Evolutionary conservation across 2,113 vertebrate genomes (phyloP).

Genomic region (Fregata magnificens): DNA sequence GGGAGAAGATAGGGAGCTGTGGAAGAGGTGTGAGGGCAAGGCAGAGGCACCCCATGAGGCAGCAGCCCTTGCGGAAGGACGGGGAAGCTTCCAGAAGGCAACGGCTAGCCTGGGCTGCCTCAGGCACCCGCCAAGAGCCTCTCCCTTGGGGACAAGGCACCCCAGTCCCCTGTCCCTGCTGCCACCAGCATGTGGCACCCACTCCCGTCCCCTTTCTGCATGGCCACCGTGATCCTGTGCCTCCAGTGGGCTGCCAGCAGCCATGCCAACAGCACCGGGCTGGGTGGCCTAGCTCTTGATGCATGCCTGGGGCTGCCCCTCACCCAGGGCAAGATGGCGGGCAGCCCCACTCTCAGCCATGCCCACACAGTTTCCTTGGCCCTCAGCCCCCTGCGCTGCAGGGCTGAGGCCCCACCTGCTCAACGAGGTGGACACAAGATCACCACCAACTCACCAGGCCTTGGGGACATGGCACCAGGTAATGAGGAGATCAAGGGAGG

Average conservation of each 20-base stretch:
- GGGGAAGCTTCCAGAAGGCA: not conserved
- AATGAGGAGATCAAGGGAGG: fast-evolving
- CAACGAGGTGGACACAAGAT: fast-evolving
- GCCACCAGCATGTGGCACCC: not conserved
- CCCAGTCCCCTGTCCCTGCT: fast-evolving
- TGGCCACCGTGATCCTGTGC: not conserved
- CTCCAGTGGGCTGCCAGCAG: not conserved
- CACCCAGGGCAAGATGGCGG: not conserved
- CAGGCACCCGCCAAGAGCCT: not conserved
- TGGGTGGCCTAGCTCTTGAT: fast-evolving
- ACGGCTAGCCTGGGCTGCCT: fast-evolving
- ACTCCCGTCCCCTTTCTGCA: not conserved
- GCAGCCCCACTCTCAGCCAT: fast-evolving
- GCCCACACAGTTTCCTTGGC: not conserved
- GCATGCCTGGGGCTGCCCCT: fast-evolving
- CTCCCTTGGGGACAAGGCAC: not conserved
- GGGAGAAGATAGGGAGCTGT: too few relatives aligned
- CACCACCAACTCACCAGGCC: not conserved
- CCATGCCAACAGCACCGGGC: not conserved
- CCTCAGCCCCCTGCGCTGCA: fast-evolving
- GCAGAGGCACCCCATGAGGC: fast-evolving
- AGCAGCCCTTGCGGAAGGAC: fast-evolving
- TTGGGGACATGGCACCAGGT: not conserved
- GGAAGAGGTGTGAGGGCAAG: not conserved
- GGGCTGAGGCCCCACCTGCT: not conserved